Base-by-base conservation (phyloP, 2,797 vertebrate genomes). In the Fistularia commersonii region DNA sequence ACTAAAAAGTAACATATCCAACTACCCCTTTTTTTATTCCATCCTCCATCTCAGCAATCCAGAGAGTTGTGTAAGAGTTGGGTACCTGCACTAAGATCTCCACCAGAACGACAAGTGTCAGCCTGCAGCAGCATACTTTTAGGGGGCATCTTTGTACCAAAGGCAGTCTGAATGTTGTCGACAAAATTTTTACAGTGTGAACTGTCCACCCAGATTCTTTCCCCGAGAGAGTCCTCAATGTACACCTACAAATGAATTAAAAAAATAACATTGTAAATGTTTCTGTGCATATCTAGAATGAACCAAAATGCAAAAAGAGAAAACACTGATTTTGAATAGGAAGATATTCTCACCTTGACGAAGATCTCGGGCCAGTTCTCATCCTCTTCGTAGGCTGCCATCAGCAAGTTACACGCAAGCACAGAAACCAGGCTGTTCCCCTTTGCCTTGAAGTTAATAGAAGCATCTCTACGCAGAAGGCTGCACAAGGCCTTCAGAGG, bases 281-380 rank as follows among this genome's bases (percentile, higher is more conserved):
- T 7, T 7, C 11, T n/a, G 6, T 39, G 6, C 23, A 23, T 23
- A 2, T n/a, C 1, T 32, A 3, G 11, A 39, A 39, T 32, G 13
- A 13, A 37, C n/a, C 1, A 6, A 4, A 8, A 0, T 23, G 23
- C 23, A 23, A 23, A 2, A 13, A 37, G 6, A 7, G n/a, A 0
- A 1, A 31, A 10, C 23, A 8, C 35, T 3, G 3, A 40, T 9
- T 8, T 13, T 13, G 10, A 11, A n/a, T 36, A 37, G 8, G 8
- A 3, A 14, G 39, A n/a, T 6, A 7, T 45, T 8, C 83, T 64
- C 54, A 90, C 97, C 90, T 99, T 99, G 15, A 99, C 97, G 61
- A 99, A 99, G 67, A 99, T 98, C 81, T 99, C 97, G 0, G 97
- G 97, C 97, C 97, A 99, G 88, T 99, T 99, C 74, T 99, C 97